phyloP scores from a whole-genome alignment of 2,113 vertebrate genomes.

The Mustelus asterias region DNA sequence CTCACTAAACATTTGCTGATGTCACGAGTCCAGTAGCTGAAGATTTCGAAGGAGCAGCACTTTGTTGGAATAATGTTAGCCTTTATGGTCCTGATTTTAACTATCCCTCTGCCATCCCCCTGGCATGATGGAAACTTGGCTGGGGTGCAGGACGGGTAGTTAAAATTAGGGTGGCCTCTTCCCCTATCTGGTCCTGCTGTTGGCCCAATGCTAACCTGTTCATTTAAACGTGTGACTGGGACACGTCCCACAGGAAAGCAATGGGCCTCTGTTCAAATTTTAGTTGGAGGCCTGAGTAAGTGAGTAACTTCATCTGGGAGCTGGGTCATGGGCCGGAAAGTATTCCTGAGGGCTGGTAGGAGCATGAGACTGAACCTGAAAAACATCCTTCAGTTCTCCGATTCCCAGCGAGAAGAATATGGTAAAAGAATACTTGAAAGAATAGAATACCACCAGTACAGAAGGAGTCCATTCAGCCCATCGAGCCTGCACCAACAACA shows the following conservation, averaged over 20 bases:
- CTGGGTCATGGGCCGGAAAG: background rate
- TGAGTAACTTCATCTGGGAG: background rate
- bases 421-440: background rate
- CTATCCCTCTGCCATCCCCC: too few species aligned
- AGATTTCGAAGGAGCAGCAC: background rate
- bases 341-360: too few species aligned
- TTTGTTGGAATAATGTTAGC: background rate
- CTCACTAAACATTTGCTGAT: constrained; percentile 35
- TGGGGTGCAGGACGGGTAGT: background rate
- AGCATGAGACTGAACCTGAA: background rate
- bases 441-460: too few species aligned
- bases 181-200: background rate
- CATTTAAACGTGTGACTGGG: background rate
- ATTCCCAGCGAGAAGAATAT: background rate
- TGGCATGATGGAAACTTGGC: background rate
- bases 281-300: background rate
- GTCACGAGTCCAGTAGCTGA: background rate
- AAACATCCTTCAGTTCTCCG: background rate
- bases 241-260: background rate
- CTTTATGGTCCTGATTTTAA: background rate
- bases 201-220: background rate
- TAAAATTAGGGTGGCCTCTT: background rate
- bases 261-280: too few species aligned
- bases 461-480: too few species aligned
- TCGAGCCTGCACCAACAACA: too few species aligned